Conservation (phyloP, 2,797 vertebrate species). For the Tragelaphus eurycerus region DNA sequence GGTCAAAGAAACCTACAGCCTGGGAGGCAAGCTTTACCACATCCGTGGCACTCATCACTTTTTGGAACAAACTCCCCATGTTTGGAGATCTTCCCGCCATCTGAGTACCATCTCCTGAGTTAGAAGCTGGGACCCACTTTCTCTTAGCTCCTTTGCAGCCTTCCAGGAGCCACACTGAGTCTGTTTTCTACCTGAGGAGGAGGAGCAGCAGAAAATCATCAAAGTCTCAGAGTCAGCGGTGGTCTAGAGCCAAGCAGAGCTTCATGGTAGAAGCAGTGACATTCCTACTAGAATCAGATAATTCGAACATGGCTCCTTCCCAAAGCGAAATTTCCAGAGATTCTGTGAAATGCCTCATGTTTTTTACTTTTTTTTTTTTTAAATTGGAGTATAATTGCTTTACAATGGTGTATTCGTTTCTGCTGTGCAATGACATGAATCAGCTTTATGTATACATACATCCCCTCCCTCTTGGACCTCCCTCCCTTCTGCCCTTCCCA, state of each 20-base stretch:
- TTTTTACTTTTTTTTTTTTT: not conserved
- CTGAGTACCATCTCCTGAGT: not conserved
- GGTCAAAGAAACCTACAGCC: not conserved
- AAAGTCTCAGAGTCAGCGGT: not conserved
- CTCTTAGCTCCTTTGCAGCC: not conserved
- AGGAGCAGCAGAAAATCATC: not conserved
- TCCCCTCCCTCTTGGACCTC: not conserved
- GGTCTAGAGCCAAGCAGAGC: not conserved
- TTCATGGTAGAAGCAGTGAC: fast-evolving
- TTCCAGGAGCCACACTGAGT: not conserved
- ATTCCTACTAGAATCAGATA: not conserved
- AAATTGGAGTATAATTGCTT: not conserved
- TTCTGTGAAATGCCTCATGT: not conserved
- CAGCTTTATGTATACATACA: not conserved
- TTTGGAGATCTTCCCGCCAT: not conserved
- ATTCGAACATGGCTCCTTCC: not conserved
- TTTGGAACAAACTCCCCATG: not conserved
- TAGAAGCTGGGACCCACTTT: not conserved
- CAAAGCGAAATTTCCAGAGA: not conserved
- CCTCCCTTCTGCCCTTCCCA: not conserved
- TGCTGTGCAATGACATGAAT: not conserved
- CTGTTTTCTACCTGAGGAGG: not conserved
- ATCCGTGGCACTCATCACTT: fast-evolving
- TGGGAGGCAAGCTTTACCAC: not conserved
- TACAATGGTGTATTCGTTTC: not conserved